phyloP scores from a whole-genome alignment of 2,888 invertebrate species.

The Lasioglossum lativentre region DNA sequence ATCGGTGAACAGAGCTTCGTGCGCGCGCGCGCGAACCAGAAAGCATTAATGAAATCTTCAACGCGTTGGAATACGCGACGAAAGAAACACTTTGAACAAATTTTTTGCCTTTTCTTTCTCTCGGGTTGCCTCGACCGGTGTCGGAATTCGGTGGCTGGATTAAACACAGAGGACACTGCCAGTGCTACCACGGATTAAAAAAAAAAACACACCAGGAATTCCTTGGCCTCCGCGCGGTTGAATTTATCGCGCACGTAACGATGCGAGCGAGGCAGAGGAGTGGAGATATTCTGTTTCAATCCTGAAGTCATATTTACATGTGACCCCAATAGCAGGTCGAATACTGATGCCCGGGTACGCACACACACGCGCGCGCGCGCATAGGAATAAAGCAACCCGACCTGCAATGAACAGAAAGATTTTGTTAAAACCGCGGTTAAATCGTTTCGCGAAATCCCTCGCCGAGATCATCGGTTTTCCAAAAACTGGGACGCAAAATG shows the following conservation, averaged over 20 bases:
- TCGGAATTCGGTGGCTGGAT: not conserved
- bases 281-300: slow-evolving; percentile 47
- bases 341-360: slow-evolving; percentile 32
- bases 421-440: slow-evolving; percentile 24
- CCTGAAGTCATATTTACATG: slow-evolving; percentile 50
- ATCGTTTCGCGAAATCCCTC: slow-evolving; percentile 1
- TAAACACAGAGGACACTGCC: slow-evolving; percentile 22
- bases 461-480: not conserved
- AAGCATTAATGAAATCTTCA: slow-evolving; percentile 8
- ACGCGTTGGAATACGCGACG: not conserved
- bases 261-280: slow-evolving; percentile 10
- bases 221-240: slow-evolving; percentile 3
- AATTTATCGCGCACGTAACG: slow-evolving; percentile 38
- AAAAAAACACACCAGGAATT: not conserved
- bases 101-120: not conserved
- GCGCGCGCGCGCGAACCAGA: not conserved
- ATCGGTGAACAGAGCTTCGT: not conserved
- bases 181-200: not conserved
- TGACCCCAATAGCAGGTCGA: slow-evolving; percentile 49
- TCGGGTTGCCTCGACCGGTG: not conserved
- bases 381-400: slow-evolving; percentile 24
- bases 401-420: slow-evolving; percentile 17
- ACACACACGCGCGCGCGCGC: slow-evolving; percentile 2
- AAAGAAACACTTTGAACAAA: not conserved
- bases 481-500: not conserved